Evolutionary conservation across 2,888 invertebrate species (phyloP).

Genomic region (Molanna angustata): DNA sequence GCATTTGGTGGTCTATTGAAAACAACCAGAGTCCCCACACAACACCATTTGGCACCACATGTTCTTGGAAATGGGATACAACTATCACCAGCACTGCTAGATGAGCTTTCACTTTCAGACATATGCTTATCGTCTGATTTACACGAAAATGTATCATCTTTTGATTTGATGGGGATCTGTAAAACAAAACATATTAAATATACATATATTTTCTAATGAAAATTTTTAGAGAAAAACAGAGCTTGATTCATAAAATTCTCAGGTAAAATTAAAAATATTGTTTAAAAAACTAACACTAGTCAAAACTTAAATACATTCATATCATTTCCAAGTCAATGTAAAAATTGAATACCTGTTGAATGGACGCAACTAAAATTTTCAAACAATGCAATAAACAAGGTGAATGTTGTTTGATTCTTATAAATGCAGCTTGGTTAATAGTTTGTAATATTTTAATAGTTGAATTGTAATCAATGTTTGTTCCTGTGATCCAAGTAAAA

Average conservation of each 20-base stretch:
- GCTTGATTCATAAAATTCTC: no score
- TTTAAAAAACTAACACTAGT: no score
- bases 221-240: neutral
- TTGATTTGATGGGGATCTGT: slow-evolving; percentile 57
- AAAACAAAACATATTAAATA: slow-evolving; percentile 17
- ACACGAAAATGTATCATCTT: slow-evolving; percentile 49
- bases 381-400: slow-evolving; percentile 88
- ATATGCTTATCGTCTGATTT: slow-evolving; percentile 49
- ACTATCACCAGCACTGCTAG: slow-evolving; percentile 61
- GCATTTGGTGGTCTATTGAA: slow-evolving; percentile 75
- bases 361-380: slow-evolving; percentile 50
- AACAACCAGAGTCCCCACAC: slow-evolving; percentile 80
- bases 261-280: no score
- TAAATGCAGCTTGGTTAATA: slow-evolving; percentile 75
- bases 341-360: slow-evolving; percentile 46
- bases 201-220: neutral
- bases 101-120: slow-evolving; percentile 41
- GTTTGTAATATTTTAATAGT: slow-evolving; percentile 76
- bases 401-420: slow-evolving; percentile 79
- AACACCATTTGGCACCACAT: slow-evolving; percentile 90
- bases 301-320: no score
- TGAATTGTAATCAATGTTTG: slow-evolving; percentile 66
- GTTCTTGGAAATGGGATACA: slow-evolving; percentile 94
- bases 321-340: slow-evolving; percentile 9
- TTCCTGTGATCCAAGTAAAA: slow-evolving; percentile 52